Evolutionary conservation across 2,113 vertebrate genomes (phyloP).

Genomic region (Camelus bactrianus): DNA sequence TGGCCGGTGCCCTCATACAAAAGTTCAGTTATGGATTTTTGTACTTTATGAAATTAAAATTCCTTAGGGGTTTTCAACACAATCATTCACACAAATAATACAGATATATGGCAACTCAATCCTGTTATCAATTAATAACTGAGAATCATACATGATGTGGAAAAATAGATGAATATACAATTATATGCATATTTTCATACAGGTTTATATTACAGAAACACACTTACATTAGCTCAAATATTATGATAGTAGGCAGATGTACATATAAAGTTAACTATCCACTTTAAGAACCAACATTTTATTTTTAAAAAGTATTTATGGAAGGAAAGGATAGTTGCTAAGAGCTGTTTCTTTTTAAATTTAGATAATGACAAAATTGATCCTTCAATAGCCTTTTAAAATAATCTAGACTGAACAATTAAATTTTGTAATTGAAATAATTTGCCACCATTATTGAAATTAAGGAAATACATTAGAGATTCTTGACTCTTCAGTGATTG

Average conservation of each 20-base stretch:
- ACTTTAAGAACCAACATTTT: conserved; percentile 34
- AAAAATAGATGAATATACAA: neutral
- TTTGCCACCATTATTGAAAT: neutral
- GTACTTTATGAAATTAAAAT: conserved; percentile 20
- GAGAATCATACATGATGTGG: neutral
- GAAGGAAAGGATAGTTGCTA: neutral
- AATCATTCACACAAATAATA: neutral
- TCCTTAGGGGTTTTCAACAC: conserved; percentile 11
- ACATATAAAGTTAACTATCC: conserved; percentile 38
- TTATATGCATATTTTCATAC: neutral
- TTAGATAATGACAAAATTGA: conserved; percentile 48
- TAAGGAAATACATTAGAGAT: conserved; percentile 19
- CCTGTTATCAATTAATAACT: neutral
- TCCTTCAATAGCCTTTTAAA: conserved; percentile 30
- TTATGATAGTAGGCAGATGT: neutral
- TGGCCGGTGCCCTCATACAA: neutral
- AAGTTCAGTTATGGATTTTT: neutral
- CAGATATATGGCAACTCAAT: neutral
- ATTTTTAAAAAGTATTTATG: neutral
- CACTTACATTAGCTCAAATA: neutral
- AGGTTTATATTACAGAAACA: neutral
- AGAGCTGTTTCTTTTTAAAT: conserved; percentile 43
- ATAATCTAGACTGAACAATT: conserved; percentile 52
- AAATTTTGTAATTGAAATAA: conserved; percentile 46
- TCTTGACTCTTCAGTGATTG: neutral